A percentile compares a stretch with the other conserved stretches of the same genome.
These are phyloP conservation scores for Nephrotoma appendiculata DNA, from an alignment of 2,888 invertebrate species.

Conservation along the genomic window DNA sequence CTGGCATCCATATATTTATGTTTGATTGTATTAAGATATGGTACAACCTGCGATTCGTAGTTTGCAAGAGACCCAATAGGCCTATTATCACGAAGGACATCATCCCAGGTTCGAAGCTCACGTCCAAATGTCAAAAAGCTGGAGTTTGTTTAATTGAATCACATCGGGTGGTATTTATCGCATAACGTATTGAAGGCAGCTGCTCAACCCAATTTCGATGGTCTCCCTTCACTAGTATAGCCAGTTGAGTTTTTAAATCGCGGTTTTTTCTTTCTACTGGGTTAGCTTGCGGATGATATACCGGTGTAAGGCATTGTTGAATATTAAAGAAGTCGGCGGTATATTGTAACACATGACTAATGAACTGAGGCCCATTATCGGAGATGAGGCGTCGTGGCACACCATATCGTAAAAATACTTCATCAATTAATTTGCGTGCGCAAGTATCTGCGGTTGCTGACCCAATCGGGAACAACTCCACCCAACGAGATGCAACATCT, in stretches of 20 bases:
- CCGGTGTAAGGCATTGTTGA: conserved; percentile 5
- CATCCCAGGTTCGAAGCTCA: background rate
- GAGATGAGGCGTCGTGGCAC: conserved; percentile 19
- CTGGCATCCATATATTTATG: no score
- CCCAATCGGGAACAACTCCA: no score
- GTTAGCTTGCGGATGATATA: conserved; percentile 21
- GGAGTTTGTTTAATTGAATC: background rate
- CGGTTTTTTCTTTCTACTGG: conserved; percentile 7
- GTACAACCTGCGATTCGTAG: background rate
- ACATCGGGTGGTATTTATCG: background rate
- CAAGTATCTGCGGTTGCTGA: no score
- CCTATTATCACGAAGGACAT: background rate
- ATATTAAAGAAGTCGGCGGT: no score
- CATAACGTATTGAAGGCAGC: background rate
- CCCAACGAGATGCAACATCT: no score
- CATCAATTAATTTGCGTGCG: no score
- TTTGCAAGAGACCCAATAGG: no score
- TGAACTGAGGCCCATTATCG: conserved; percentile 25
- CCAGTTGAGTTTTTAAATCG: no score
- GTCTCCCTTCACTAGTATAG: background rate
- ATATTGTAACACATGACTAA: conserved; percentile 7
- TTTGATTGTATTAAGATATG: background rate
- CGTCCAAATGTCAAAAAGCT: background rate
- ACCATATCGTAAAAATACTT: background rate
- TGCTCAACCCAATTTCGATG: background rate